Percentiles rank a stretch among this genome's conserved stretches.
phyloP scores from a whole-genome alignment of 2,888 invertebrate genomes.

The Gari tellinella region DNA sequence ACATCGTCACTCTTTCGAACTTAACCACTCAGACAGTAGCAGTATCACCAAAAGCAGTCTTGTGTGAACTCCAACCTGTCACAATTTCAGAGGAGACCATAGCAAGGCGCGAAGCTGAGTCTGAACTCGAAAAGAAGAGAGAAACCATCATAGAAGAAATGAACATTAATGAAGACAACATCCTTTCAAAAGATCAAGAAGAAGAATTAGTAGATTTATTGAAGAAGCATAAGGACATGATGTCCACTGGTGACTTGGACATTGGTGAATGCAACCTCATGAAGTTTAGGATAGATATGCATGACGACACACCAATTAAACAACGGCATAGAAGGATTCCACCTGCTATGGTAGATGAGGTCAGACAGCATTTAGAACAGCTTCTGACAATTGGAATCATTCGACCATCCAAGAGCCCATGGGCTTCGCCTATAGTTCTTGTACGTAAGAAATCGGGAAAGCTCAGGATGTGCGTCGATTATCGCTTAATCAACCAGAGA shows the following conservation, averaged over 20 bases:
- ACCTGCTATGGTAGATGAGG: slow-evolving; percentile 7
- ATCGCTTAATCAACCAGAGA: background rate
- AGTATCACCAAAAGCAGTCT: slow-evolving; percentile 18
- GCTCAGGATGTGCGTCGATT: slow-evolving; percentile 6
- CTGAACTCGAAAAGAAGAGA: background rate
- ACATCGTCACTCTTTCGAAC: slow-evolving; percentile 16
- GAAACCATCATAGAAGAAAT: background rate
- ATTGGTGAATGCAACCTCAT: slow-evolving; percentile 1
- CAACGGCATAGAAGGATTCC: slow-evolving; percentile 10
- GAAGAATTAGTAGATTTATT: background rate
- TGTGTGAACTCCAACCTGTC: slow-evolving; percentile 36
- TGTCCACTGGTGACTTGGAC: slow-evolving; percentile 1
- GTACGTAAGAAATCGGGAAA: slow-evolving; percentile 5
- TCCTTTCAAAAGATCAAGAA: background rate
- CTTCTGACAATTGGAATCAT: slow-evolving; percentile 6
- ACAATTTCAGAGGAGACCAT: background rate
- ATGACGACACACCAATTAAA: slow-evolving; percentile 6
- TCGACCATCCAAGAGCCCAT: background rate
- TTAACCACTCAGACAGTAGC: slow-evolving; percentile 24
- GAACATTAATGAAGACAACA: background rate
- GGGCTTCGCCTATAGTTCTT: background rate
- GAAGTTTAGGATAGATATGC: slow-evolving; percentile 6
- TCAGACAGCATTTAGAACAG: slow-evolving; percentile 8
- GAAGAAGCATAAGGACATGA: slow-evolving; percentile 2
- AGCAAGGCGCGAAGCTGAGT: background rate